Base-by-base conservation (phyloP, 2,113 vertebrate species). In the Dicaeum eximium region DNA sequence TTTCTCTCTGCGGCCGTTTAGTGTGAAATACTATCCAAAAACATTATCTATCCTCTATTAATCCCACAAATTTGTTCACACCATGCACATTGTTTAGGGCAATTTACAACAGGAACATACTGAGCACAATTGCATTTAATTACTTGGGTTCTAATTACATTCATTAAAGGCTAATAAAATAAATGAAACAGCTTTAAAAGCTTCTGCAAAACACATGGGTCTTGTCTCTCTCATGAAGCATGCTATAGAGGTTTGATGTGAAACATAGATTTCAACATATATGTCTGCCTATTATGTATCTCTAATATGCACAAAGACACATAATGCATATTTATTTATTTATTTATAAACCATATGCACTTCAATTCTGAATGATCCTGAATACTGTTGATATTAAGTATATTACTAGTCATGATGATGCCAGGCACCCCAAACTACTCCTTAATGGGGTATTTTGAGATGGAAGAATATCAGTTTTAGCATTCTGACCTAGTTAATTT, bases 81-180 rank as follows among this genome's bases (percentile, higher is more conserved):
- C 98, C 98, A 98, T 98, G 98, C 98, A 98, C 98, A 98, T 99
- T 99, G 98, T 99, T 99, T 99, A 98, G 98, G 98, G 98, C 98
- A 98, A 99, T 99, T 98, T 99, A 98, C 98, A 98, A 98, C 98
- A 98, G 98, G 98, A 98, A 97, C 97, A 98, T 98, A 98, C 98
- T 98, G 98, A 98, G 98, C 98, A 98, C 98, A 99, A 98, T 99
- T 99, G 98, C 98, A 99, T 99, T 99, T 99, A 99, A 99, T 99
- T 99, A 99, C 98, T 98, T 99, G 98, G 98, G 98, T 98, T 99
- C 98, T 99, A 99, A 99, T 99, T 99, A 99, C 99, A 99, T 99
- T 99, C 99, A 99, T 99, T 99, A 99, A 99, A 99, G 98, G 98
- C 99, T 99, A 99, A 99, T 99, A 99, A 99, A 99, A 99, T 99